A percentile compares a stretch with the other conserved stretches of the same genome.
These are phyloP conservation scores for Cyanocitta stelleri DNA, from an alignment of 2,113 vertebrate species.

Conservation along the genomic window DNA sequence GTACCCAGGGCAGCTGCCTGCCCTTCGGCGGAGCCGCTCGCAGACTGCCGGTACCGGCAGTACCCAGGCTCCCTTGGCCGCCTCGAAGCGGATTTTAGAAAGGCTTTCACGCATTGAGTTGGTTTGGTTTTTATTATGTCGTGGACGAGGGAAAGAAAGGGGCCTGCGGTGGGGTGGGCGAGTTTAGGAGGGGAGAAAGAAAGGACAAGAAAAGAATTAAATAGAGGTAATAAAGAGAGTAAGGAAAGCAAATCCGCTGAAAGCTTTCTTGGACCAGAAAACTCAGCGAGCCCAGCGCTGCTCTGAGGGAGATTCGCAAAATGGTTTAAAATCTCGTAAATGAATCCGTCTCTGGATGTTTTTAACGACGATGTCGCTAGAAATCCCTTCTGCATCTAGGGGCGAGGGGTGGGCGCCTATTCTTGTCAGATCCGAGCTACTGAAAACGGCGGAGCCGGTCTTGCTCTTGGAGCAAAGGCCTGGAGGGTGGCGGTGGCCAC, in stretches of 20 bases:
- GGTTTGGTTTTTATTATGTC: conserved; percentile 54
- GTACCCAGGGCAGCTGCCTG: neutral
- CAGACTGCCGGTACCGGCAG: neutral
- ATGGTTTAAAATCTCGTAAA: neutral
- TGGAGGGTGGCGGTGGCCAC: neutral
- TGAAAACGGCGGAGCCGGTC: neutral
- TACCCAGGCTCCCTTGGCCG: neutral
- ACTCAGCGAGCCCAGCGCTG: neutral
- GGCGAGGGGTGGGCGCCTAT: neutral
- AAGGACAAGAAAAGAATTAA: conserved; percentile 36
- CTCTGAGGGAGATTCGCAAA: neutral
- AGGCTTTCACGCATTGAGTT: neutral
- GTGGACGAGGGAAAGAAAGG: neutral
- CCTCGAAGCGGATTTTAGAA: neutral
- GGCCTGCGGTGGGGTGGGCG: neutral
- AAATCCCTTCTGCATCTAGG: neutral
- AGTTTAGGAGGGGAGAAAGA: neutral
- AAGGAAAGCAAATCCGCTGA: neutral
- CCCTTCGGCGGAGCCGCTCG: neutral
- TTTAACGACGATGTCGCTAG: neutral
- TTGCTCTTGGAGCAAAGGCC: neutral
- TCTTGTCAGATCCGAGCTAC: neutral
- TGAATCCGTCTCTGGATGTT: neutral
- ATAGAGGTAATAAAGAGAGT: conserved; percentile 33
- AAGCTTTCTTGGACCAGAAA: conserved; percentile 45